Evolutionary conservation across 2,888 invertebrate genomes (phyloP), one percentile per base, ranked within the genome.

Genomic region (Drosophila kanekoi): DNA sequence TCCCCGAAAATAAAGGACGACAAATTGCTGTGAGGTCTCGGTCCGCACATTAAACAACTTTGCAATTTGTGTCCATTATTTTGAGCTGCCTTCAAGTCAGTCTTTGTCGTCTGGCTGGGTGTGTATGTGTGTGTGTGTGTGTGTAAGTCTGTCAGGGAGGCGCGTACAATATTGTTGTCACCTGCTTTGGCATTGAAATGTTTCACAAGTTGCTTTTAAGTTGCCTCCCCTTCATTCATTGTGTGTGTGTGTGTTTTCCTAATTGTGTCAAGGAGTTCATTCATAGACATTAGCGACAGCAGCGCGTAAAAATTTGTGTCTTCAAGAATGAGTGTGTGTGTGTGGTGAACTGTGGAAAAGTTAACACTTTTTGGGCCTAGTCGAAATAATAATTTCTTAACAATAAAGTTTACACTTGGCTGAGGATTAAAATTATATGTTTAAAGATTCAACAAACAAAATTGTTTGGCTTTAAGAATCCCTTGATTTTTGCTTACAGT

Each of bases 241-340:
- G 20, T 60, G 52, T 41, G 58, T 38, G 38, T 57, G 54, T 32
- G 28, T 54, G 41, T 58, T 18, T 48, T 48, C 71, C 74, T 89
- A 87, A 89, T 87, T 88, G 87, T 88, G 87, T 89, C 87, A 88
- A 88, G 89, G 84, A 89, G 89, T 89, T 89, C 82, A 88, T 89
- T 89, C 79, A 76, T 76, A 78, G 89, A 87, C 89, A 84, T 84
- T 87, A 84, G 87, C 79, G 73, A 59, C 66, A 75, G 51, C 81
- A 60, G 65, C 58, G 71, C 62, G 70, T 57, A 68, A 69, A 80
- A 69, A 69, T 71, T 56, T 43, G 61, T 69, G 18, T 20, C 51
- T 38, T 32, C 45, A 13, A 9, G 14, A 16, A 35, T 53, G 44
- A 45, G 23, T 38, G 37, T 48, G 6, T 20, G 28, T 10, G 37